Base-by-base conservation (phyloP, 2,888 invertebrate species). In the Cosmia pyralina region DNA sequence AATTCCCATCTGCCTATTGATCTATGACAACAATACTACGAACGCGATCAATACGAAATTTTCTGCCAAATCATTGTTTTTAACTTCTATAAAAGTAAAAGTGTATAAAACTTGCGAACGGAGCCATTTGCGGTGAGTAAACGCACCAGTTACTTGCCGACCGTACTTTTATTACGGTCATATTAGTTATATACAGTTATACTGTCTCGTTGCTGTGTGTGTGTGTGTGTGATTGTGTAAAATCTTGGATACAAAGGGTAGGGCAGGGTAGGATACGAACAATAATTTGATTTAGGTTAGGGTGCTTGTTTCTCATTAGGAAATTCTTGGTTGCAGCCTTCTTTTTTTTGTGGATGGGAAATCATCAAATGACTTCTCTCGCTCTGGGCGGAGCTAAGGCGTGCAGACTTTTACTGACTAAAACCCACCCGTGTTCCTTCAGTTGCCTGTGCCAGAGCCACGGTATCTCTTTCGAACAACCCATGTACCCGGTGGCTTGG, bases 41-140 rank as follows among this genome's bases (percentile, higher is more conserved):
- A 22, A 13, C 38, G 57, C 76, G 50, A 52, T 58, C 19, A 17
- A 28, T n/a, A 28, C 5, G 63, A 55, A 4, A 38, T 58, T 76
- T 71, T 67, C 50, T 74, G 74, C 76, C 7, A 66, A 58, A 67
- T 74, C 67, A 74, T 66, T 58, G 76, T 58, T 52, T 75, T 74
- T 75, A 75, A 75, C 66, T 22, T 75, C 17, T 7, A 2, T 48
- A 74, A 75, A 74, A 74, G 74, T 76, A 74, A 75, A 73, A 72
- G 72, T 74, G 75, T 41, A 11, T 74, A 41, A 41, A 63, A 67
- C 0, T 46, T 28, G 76, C 22, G 50, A 58, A 28, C 28, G 5
- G 13, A 44, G 15, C 10, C 44, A 74, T 75, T 66, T 66, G 11
- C 50, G 46, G 34, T 22, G 13, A 58, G 67, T 75, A n/a, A 65